These are phyloP conservation scores for Bufo bufo DNA, from an alignment of 2,113 vertebrate genomes.

Conservation along the genomic window DNA sequence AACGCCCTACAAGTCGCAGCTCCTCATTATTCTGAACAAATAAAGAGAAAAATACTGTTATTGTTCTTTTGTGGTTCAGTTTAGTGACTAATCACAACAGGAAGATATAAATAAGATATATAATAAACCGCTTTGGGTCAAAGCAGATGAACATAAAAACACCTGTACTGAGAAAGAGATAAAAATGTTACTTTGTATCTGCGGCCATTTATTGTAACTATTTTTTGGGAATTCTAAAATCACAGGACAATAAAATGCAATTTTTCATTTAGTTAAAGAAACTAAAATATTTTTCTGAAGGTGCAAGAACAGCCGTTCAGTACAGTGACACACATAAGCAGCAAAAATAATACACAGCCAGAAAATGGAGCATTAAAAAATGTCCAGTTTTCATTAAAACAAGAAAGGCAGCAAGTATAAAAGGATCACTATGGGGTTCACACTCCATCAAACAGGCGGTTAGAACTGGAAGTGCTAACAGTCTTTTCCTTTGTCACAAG, in stretches of 20 bases:
- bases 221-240: background rate
- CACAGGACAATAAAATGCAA: background rate
- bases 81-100: no score
- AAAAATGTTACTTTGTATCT: no score
- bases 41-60: no score
- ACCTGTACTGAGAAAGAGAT: no score
- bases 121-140: no score
- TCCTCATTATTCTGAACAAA: no score
- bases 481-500: constrained; percentile 10
- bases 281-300: background rate
- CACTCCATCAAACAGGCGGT: background rate
- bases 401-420: constrained; percentile 23
- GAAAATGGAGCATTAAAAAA: background rate
- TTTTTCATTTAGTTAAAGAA: no score
- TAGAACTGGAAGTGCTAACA: background rate
- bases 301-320: background rate
- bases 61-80: no score
- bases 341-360: constrained; percentile 1
- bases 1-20: no score
- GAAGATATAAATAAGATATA: no score
- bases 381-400: constrained; percentile 19
- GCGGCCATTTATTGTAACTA: no score
- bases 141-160: no score
- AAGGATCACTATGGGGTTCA: background rate
- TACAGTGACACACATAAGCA: background rate